A percentile compares a stretch with the other conserved stretches of the same genome.
Evolutionary conservation across 2,888 invertebrate genomes (phyloP).

Genomic region (Schizotus pectinicornis): DNA sequence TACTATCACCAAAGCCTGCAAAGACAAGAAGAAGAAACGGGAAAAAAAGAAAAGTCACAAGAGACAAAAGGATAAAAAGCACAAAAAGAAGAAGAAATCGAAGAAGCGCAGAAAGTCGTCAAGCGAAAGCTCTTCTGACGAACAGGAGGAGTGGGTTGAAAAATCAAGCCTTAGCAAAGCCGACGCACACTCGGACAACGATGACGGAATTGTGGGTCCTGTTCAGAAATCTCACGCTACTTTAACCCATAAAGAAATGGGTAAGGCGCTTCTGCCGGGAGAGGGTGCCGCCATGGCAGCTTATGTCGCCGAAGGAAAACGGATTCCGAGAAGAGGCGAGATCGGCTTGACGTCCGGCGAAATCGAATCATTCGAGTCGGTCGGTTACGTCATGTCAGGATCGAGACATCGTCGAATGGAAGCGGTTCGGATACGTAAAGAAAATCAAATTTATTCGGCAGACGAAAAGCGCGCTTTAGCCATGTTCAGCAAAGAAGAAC

Average conservation of each 20-base stretch:
- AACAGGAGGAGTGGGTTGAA: constrained; percentile 72
- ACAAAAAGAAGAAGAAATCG: constrained; percentile 62
- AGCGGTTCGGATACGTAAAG: constrained; percentile 98
- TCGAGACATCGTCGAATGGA: constrained; percentile 93
- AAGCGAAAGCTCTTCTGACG: constrained; percentile 57
- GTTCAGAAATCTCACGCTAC: constrained; percentile 70
- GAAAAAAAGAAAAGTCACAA: constrained; percentile 64
- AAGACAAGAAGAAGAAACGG: constrained; percentile 58
- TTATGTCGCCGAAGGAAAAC: constrained; percentile 96
- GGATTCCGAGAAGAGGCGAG: constrained; percentile 97
- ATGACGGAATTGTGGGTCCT: constrained; percentile 69
- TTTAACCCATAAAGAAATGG: constrained; percentile 81
- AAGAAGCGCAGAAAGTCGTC: constrained; percentile 52
- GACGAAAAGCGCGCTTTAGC: constrained; percentile 98
- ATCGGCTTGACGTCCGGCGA: constrained; percentile 96
- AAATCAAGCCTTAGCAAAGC: constrained; percentile 61
- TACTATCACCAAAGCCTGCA: constrained; percentile 39
- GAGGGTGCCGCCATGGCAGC: constrained; percentile 99
- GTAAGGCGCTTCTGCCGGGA: constrained; percentile 92
- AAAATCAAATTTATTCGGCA: constrained; percentile 99
- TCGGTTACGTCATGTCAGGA: constrained; percentile 98
- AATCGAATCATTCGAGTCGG: constrained; percentile 89
- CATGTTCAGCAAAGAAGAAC: constrained; percentile 97
- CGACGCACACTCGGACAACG: constrained; percentile 53
- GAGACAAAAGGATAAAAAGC: constrained; percentile 63